phyloP scores from a whole-genome alignment of 2,113 vertebrate genomes.

The Paraplagusia blochii region DNA sequence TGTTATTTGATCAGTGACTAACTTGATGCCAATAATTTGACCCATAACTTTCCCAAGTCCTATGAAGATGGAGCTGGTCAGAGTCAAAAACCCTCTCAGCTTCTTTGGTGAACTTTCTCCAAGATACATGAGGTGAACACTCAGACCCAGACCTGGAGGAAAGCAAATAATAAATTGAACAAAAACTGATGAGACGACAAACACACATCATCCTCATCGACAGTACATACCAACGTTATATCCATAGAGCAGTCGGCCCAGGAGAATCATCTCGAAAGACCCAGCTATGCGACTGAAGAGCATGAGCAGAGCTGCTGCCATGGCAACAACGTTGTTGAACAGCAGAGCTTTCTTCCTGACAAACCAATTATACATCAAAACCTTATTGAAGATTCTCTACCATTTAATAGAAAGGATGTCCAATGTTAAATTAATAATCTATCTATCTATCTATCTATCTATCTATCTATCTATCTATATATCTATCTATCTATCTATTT shows the following conservation, averaged over 20 bases:
- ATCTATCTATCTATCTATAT: too few relatives aligned
- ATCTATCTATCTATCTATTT: too few relatives aligned
- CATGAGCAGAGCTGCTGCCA: constrained; percentile 75
- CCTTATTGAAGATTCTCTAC: neutral
- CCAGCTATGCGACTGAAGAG: constrained; percentile 63
- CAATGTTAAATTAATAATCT: too few relatives aligned
- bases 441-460: too few relatives aligned
- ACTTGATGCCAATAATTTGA: constrained; percentile 78
- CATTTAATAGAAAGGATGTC: too few relatives aligned
- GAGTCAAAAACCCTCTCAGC: constrained; percentile 73
- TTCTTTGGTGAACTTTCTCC: constrained; percentile 78
- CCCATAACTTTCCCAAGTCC: constrained; percentile 75
- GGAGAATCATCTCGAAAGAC: constrained; percentile 81
- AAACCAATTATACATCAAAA: neutral
- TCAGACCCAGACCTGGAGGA: constrained; percentile 71
- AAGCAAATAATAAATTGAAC: neutral
- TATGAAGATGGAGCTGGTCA: constrained; percentile 67
- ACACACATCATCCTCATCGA: neutral
- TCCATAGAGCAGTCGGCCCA: constrained; percentile 76
- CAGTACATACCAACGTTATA: constrained; percentile 71
- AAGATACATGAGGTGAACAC: constrained; percentile 73
- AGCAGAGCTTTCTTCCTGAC: constrained; percentile 78
- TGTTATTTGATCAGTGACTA: neutral
- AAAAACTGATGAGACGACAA: neutral
- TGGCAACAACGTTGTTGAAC: constrained; percentile 69